Conservation (phyloP, 2,797 vertebrate species). For the Tauraco hartlaubi region DNA sequence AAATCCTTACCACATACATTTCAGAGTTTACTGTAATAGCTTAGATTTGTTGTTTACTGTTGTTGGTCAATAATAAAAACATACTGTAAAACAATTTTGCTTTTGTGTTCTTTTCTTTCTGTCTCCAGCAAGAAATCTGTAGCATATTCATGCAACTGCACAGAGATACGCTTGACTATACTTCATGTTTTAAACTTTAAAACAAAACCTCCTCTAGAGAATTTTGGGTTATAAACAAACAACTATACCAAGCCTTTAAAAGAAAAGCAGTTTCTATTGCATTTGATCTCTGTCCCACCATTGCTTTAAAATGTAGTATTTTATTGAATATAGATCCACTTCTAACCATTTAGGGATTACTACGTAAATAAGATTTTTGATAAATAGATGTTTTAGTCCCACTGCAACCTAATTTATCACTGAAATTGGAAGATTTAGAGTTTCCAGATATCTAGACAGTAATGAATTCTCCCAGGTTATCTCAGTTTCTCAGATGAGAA, state of each 20-base stretch:
- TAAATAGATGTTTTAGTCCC: conserved; percentile 18
- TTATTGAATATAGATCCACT: conserved; percentile 1
- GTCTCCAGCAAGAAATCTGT: neutral
- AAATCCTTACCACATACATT: neutral
- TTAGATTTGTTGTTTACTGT: neutral
- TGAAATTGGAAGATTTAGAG: conserved; percentile 27
- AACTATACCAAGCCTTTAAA: neutral
- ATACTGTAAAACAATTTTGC: neutral
- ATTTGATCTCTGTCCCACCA: neutral
- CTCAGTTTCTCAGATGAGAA: conserved; percentile 15
- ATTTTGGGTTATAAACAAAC: neutral
- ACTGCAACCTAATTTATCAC: conserved; percentile 14
- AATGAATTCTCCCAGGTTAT: neutral
- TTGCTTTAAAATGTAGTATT: conserved; percentile 8
- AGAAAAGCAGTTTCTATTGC: neutral
- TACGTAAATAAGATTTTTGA: neutral
- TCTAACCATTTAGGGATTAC: neutral
- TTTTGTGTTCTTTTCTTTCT: neutral
- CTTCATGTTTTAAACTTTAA: neutral
- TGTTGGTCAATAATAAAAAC: neutral
- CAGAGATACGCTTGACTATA: neutral
- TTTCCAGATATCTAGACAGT: neutral
- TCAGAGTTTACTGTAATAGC: neutral
- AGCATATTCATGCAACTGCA: neutral
- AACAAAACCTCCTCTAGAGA: neutral